Evolutionary conservation across 2,797 vertebrate genomes (phyloP).

Genomic region (Syndactyla subalaris): DNA sequence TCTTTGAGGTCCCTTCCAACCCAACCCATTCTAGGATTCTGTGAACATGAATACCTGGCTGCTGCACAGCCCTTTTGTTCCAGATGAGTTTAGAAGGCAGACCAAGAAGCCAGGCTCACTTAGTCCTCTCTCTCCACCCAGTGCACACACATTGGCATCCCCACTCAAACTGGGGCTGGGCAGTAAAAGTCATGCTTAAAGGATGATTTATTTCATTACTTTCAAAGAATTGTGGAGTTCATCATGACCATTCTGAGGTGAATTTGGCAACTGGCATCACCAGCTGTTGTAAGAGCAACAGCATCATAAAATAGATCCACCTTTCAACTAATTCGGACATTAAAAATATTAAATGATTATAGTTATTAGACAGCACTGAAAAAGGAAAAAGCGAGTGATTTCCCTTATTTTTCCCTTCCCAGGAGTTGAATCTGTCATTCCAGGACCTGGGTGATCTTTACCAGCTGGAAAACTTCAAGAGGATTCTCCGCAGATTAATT

Average conservation of each 20-base stretch:
- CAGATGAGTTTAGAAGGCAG: background rate
- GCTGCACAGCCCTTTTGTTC: background rate
- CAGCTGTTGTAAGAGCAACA: background rate
- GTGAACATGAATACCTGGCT: background rate
- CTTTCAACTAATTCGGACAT: background rate
- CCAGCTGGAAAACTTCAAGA: constrained; percentile 88
- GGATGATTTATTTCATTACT: background rate
- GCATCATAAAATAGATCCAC: background rate
- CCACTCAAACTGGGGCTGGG: background rate
- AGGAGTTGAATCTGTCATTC: constrained; percentile 94
- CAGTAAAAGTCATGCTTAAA: background rate
- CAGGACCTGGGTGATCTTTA: constrained; percentile 91
- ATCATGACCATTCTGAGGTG: background rate
- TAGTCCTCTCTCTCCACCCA: background rate
- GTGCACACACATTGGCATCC: background rate
- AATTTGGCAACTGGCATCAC: background rate
- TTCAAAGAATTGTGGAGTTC: background rate
- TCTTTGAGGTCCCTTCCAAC: background rate
- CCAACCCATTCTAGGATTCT: background rate
- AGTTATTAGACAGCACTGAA: background rate
- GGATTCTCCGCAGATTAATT: constrained; percentile 89
- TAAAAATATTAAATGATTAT: background rate
- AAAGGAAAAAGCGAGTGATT: background rate
- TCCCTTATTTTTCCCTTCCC: constrained; percentile 4
- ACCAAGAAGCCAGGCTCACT: accelerated